These are phyloP conservation scores for Delphinus delphis DNA, from an alignment of 2,113 vertebrate species.

Conservation along the genomic window DNA sequence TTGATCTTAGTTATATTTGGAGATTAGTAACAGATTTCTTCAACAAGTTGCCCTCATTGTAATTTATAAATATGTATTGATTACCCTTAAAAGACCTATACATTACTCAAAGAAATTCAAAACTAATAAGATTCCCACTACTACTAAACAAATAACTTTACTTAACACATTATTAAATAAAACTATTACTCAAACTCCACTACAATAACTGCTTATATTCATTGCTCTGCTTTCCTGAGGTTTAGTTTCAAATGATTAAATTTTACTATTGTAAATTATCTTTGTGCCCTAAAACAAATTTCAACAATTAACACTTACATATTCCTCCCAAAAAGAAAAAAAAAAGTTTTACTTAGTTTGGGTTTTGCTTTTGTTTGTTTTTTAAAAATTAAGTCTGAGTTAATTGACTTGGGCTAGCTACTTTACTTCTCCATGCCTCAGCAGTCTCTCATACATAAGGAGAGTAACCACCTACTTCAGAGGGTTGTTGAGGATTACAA, in stretches of 20 bases:
- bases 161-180: neutral
- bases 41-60: neutral
- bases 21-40: neutral
- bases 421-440: neutral
- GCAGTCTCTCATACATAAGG: neutral
- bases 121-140: slow-evolving; percentile 9
- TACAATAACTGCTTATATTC: neutral
- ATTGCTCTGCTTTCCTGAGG: neutral
- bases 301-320: neutral
- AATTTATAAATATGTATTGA: neutral
- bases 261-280: neutral
- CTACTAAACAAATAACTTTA: neutral
- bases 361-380: neutral
- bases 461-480: neutral
- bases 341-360: neutral
- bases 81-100: neutral
- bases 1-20: neutral
- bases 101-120: neutral
- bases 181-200: neutral
- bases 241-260: neutral
- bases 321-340: neutral
- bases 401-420: neutral
- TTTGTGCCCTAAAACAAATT: slow-evolving; percentile 1
- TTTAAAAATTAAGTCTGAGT: neutral
- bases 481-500: neutral